A percentile compares a stretch with the other conserved stretches of the same genome.
Conservation (phyloP, 2,797 vertebrate genomes). For the Eremophila alpestris region DNA sequence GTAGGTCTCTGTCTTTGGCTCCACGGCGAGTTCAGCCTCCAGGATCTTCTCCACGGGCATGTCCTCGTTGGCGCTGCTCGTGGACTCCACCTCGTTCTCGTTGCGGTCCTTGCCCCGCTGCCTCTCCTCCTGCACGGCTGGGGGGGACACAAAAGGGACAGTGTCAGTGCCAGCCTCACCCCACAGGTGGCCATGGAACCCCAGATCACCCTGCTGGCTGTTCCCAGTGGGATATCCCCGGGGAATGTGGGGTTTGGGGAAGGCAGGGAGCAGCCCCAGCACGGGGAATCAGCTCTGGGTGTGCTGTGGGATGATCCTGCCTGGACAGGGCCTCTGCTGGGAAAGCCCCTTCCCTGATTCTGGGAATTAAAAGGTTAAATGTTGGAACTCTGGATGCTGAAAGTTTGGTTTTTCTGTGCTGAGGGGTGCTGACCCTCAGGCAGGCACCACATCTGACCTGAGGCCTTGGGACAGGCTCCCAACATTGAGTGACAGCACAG, state of each 20-base stretch:
- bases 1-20: constrained; percentile 97
- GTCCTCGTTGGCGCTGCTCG: constrained; percentile 93
- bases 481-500: too few species aligned
- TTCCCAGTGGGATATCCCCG: neutral
- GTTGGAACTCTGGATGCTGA: too few species aligned
- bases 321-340: neutral
- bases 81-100: constrained; percentile 94
- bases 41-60: constrained; percentile 99
- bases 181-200: rapidly evolving
- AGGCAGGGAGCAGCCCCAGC: neutral
- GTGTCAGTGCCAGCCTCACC: neutral
- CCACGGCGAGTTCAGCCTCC: constrained; percentile 95
- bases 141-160: neutral
- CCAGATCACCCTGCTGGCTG: neutral
- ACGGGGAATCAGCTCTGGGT: neutral
- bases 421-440: too few species aligned
- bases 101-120: constrained; percentile 94
- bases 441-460: too few species aligned
- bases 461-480: too few species aligned
- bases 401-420: too few species aligned
- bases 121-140: constrained; percentile 98
- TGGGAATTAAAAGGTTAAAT: neutral
- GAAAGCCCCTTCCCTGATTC: neutral
- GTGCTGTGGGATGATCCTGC: neutral
- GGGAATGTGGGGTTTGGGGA: neutral